A percentile compares a stretch with the other conserved stretches of the same genome.
phyloP scores from a whole-genome alignment of 2,113 vertebrate genomes.

The Corythaixoides concolor region DNA sequence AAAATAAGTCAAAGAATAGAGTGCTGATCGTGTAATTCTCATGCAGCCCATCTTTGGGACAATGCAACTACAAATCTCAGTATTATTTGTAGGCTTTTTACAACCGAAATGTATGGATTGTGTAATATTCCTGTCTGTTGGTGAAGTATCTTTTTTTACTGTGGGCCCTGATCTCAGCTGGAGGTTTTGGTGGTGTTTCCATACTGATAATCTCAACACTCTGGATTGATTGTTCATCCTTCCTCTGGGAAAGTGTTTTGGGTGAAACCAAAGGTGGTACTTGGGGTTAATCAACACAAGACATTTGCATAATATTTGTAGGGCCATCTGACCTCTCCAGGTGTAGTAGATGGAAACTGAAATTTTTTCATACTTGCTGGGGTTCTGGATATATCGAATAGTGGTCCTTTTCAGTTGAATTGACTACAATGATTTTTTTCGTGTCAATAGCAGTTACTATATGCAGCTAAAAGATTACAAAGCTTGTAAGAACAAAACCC shows the following conservation, averaged over 20 bases:
- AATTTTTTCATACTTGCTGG: background rate
- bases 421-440: background rate
- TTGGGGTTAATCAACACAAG: background rate
- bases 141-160: background rate
- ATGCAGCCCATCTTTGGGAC: background rate
- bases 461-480: background rate
- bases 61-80: background rate
- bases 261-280: background rate
- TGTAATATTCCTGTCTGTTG: background rate
- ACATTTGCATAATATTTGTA: background rate
- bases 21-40: slow-evolving; percentile 4
- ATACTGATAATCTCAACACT: background rate
- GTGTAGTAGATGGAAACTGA: background rate
- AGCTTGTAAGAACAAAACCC: background rate
- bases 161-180: background rate
- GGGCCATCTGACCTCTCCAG: background rate
- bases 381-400: background rate
- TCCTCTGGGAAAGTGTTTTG: background rate
- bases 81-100: slow-evolving; percentile 21
- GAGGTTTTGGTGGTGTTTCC: background rate
- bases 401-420: background rate
- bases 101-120: background rate
- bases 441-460: background rate
- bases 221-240: background rate
- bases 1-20: slow-evolving; percentile 4